A percentile compares a stretch with the other conserved stretches of the same genome.
Evolutionary conservation across 2,797 vertebrate genomes (phyloP).

Genomic region (Sylvia borin): DNA sequence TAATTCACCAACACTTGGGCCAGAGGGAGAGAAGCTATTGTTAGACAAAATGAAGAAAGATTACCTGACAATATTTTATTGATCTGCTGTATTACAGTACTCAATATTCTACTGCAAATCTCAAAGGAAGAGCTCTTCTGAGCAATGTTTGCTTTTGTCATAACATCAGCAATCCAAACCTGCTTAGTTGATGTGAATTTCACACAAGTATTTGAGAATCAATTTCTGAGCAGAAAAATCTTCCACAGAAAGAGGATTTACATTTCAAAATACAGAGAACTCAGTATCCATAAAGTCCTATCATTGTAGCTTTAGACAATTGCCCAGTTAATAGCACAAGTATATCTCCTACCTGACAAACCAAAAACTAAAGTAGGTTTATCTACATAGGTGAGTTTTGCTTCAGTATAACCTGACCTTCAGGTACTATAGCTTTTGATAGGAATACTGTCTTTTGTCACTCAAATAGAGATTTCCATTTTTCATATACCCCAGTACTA

Average conservation of each 20-base stretch:
- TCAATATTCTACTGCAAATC: not conserved
- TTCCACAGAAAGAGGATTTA: not conserved
- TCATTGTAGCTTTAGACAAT: not conserved
- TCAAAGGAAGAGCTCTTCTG: not conserved
- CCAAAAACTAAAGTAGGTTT: not conserved
- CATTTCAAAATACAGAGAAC: not conserved
- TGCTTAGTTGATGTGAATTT: not conserved
- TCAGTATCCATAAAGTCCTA: not conserved
- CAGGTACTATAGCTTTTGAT: not conserved
- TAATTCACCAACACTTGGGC: not conserved
- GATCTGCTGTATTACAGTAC: not conserved
- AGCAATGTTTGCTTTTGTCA: not conserved
- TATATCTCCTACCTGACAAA: not conserved
- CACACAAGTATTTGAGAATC: not conserved
- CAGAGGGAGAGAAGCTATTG: not conserved
- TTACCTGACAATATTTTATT: not conserved
- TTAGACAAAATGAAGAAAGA: not conserved
- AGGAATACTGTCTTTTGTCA: not conserved
- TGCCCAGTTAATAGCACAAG: not conserved
- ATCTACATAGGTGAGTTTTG: not conserved
- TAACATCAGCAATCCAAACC: not conserved
- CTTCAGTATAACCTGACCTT: not conserved
- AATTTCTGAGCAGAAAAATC: not conserved
- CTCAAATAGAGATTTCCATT: not conserved
- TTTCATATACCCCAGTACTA: not conserved